Evolutionary conservation across 2,888 invertebrate species (phyloP).

Genomic region (Serripes groenlandicus): DNA sequence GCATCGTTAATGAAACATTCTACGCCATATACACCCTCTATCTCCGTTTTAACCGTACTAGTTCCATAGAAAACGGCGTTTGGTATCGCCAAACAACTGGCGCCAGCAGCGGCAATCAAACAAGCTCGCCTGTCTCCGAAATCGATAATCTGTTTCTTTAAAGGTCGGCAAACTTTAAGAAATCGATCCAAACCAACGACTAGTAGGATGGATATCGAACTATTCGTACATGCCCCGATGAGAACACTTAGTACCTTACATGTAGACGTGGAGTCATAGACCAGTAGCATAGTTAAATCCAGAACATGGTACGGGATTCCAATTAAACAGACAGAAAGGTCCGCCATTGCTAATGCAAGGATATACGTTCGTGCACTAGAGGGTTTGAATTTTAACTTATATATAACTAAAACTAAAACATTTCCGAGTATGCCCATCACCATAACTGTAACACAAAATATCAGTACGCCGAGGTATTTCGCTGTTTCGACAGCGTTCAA

Average conservation of each 20-base stretch:
- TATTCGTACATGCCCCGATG: slow-evolving; percentile 41
- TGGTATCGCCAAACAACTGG: slow-evolving; percentile 66
- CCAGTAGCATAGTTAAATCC: no score
- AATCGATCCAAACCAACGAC: slow-evolving; percentile 69
- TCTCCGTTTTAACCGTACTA: slow-evolving; percentile 59
- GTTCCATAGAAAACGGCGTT: slow-evolving; percentile 73
- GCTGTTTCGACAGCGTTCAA: slow-evolving; percentile 18
- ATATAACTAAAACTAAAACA: slow-evolving; percentile 48
- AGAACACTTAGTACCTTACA: slow-evolving; percentile 62
- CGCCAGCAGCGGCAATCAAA: slow-evolving; percentile 44
- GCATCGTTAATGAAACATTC: slow-evolving; percentile 73
- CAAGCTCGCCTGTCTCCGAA: slow-evolving; percentile 66
- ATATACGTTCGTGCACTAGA: slow-evolving; percentile 63
- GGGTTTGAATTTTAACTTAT: slow-evolving; percentile 59
- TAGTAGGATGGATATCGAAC: slow-evolving; percentile 62
- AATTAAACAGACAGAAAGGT: slow-evolving; percentile 55
- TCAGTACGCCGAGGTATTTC: slow-evolving; percentile 27
- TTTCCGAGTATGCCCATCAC: slow-evolving; percentile 57
- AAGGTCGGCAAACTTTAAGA: slow-evolving; percentile 74
- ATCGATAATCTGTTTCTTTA: slow-evolving; percentile 69
- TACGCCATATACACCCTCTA: slow-evolving; percentile 54
- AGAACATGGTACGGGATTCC: slow-evolving; percentile 67
- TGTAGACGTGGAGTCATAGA: slow-evolving; percentile 26
- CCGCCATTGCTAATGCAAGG: slow-evolving; percentile 53
- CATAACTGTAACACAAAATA: slow-evolving; percentile 47